A percentile compares a stretch with the other conserved stretches of the same genome.
Conservation (phyloP, 1,140 invertebrate genomes). For the Dreissena polymorpha region DNA sequence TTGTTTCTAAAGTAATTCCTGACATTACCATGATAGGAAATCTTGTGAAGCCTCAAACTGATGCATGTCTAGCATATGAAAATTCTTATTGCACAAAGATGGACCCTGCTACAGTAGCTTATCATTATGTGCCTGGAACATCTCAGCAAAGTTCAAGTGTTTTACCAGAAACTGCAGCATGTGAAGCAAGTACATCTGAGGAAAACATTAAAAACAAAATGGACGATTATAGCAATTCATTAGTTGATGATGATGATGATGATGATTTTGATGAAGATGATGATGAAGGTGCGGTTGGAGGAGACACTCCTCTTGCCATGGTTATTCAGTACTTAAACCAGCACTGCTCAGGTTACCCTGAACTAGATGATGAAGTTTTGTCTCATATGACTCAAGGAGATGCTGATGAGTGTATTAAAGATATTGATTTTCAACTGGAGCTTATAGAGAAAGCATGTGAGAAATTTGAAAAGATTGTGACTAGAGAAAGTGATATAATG, state of each 20-base stretch:
- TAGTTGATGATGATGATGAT: neutral
- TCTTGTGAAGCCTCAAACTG: no score
- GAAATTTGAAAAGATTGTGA: constrained; percentile 1
- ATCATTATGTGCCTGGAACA: no score
- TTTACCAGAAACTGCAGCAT: no score
- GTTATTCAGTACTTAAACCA: neutral
- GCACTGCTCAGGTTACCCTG: neutral
- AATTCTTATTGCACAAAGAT: no score
- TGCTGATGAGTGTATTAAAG: neutral
- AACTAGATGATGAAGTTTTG: neutral
- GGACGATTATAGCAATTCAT: neutral
- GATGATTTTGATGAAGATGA: neutral
- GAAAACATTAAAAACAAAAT: neutral
- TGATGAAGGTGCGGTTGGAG: neutral
- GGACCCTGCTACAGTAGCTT: no score
- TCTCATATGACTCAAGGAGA: neutral
- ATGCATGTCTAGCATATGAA: no score
- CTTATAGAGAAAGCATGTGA: neutral
- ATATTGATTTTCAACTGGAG: neutral
- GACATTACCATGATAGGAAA: no score
- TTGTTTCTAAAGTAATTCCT: no score
- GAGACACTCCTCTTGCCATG: neutral
- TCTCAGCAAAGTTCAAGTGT: no score
- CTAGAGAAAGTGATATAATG: neutral
- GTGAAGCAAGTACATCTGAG: neutral